Evolutionary conservation across 2,888 invertebrate species (phyloP).

Genomic region (Rhagium mordax): DNA sequence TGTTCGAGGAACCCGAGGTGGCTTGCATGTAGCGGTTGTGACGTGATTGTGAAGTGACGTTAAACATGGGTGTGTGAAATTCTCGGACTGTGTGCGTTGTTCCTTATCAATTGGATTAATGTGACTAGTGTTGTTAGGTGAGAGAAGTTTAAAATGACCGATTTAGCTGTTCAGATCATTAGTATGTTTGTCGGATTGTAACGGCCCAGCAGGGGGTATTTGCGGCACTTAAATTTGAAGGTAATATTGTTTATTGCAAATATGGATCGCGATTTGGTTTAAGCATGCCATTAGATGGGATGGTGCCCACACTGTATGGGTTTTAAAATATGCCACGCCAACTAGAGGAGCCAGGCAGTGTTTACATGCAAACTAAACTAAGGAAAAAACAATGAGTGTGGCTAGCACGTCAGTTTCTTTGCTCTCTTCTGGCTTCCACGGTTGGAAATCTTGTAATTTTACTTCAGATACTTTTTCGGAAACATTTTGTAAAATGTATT

Average conservation of each 20-base stretch:
- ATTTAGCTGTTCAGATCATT: neutral
- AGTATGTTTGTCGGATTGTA: neutral
- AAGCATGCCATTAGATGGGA: too few relatives aligned
- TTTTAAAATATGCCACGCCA: too few relatives aligned
- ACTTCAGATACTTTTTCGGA: too few relatives aligned
- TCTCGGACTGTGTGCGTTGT: neutral
- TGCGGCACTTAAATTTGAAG: neutral
- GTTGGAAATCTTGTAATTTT: too few relatives aligned
- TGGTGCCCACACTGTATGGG: too few relatives aligned
- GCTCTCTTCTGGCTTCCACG: too few relatives aligned
- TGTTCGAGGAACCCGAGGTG: conserved; percentile 2
- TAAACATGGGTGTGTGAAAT: neutral
- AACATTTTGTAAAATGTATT: too few relatives aligned
- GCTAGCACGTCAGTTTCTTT: too few relatives aligned
- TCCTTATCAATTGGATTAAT: neutral
- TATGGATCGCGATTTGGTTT: neutral
- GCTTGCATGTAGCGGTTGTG: neutral
- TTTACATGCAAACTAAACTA: too few relatives aligned
- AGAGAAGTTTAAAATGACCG: neutral
- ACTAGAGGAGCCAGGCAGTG: too few relatives aligned
- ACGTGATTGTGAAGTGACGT: neutral
- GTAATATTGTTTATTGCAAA: neutral
- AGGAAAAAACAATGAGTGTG: too few relatives aligned
- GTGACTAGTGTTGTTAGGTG: neutral
- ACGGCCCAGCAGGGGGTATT: neutral